A percentile compares a stretch with the other conserved stretches of the same genome.
These are phyloP conservation scores for Ctenochaetus hawaiiensis DNA, from an alignment of 2,797 vertebrate genomes.

Conservation along the genomic window DNA sequence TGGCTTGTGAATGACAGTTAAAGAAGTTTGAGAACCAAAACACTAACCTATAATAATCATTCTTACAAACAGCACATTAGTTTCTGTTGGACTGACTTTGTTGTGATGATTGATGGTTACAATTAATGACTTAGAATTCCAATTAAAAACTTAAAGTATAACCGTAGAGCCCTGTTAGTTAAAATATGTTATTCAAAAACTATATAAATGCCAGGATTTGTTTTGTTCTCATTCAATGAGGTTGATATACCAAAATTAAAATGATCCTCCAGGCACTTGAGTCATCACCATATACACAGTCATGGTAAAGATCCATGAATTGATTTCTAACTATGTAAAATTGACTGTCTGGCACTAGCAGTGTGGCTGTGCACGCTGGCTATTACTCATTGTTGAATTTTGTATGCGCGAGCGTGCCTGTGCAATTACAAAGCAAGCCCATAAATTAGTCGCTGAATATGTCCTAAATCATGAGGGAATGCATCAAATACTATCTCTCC, in stretches of 20 bases:
- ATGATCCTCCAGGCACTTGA: constrained; percentile 34
- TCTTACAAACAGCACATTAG: constrained; percentile 24
- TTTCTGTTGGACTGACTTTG: constrained; percentile 45
- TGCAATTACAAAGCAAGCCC: constrained; percentile 73
- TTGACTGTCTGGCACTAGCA: constrained; percentile 58
- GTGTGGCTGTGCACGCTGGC: constrained; percentile 45
- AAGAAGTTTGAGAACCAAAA: too few relatives aligned
- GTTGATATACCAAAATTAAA: constrained; percentile 41
- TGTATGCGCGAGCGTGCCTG: constrained; percentile 57
- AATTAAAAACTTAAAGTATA: constrained; percentile 61
- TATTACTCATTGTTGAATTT: constrained; percentile 68
- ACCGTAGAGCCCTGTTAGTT: constrained; percentile 47
- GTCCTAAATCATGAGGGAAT: constrained; percentile 75
- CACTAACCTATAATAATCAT: constrained; percentile 11
- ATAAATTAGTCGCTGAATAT: constrained; percentile 74
- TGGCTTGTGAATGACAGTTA: too few relatives aligned
- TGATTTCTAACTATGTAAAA: constrained; percentile 71
- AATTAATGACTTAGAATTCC: constrained; percentile 51
- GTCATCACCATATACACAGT: constrained; percentile 46
- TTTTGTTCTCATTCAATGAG: constrained; percentile 59
- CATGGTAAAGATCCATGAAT: constrained; percentile 69
- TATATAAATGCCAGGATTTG: constrained; percentile 49
- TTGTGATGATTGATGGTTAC: constrained; percentile 55
- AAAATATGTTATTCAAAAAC: constrained; percentile 52
- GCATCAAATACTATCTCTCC: constrained; percentile 64